These are phyloP conservation scores for Macrophya annulata DNA, from an alignment of 2,888 invertebrate species.

Conservation along the genomic window DNA sequence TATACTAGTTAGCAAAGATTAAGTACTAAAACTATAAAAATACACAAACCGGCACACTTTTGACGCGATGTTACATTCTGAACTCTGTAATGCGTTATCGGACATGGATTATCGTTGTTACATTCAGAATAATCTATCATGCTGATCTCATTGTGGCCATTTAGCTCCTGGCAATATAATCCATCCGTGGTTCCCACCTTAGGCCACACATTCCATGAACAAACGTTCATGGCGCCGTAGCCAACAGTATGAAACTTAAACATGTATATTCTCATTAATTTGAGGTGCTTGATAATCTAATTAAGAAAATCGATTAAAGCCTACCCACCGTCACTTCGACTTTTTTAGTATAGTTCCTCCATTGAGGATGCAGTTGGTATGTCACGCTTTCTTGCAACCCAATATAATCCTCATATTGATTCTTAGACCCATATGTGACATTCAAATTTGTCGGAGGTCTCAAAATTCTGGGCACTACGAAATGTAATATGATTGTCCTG, in stretches of 20 bases:
- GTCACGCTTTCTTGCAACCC: slow-evolving; percentile 81
- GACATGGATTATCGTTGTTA: slow-evolving; percentile 61
- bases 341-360: slow-evolving; percentile 67
- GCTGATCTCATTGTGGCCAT: slow-evolving; percentile 65
- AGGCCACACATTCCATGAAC: slow-evolving; percentile 67
- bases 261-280: slow-evolving; percentile 6
- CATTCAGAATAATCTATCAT: slow-evolving; percentile 66
- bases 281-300: slow-evolving; percentile 1
- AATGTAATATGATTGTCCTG: slow-evolving; percentile 4
- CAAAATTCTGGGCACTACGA: slow-evolving; percentile 69
- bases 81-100: slow-evolving; percentile 67
- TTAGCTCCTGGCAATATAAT: slow-evolving; percentile 65
- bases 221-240: slow-evolving; percentile 70
- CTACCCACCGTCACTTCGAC: slow-evolving; percentile 66
- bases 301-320: not conserved
- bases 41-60: slow-evolving; percentile 82
- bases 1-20: not conserved
- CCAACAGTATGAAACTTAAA: slow-evolving; percentile 69
- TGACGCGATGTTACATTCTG: slow-evolving; percentile 77
- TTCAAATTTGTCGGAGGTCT: slow-evolving; percentile 65
- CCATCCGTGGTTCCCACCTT: slow-evolving; percentile 55
- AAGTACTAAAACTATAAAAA: not conserved
- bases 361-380: slow-evolving; percentile 80
- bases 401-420: slow-evolving; percentile 83
- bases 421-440: slow-evolving; percentile 67